A percentile compares a stretch with the other conserved stretches of the same genome.
phyloP scores from a whole-genome alignment of 53 echinoderm and acorn worm genomes.

The Temnopleurus reevesii region DNA sequence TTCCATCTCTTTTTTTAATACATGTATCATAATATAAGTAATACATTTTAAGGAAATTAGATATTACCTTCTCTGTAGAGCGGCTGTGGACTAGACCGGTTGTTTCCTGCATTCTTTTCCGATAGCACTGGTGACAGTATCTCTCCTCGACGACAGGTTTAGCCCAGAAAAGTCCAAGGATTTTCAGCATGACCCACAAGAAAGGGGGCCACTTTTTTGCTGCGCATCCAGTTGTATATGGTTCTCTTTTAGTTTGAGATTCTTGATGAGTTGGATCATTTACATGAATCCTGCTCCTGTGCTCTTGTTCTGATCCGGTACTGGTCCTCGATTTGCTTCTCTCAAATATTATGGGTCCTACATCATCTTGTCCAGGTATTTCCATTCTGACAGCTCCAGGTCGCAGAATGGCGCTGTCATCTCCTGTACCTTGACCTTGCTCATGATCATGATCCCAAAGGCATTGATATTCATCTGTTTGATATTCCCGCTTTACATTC shows the following conservation, averaged over 20 bases:
- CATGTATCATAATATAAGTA: no score
- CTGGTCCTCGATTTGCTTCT: neutral
- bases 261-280: no score
- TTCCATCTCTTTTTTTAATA: no score
- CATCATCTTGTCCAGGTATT: neutral
- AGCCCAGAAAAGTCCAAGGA: conserved; percentile 36
- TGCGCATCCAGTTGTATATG: neutral
- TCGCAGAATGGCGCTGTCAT: neutral
- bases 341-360: neutral
- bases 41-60: no score
- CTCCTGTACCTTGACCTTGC: neutral
- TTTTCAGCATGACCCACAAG: conserved; percentile 30
- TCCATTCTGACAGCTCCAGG: neutral
- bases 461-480: neutral
- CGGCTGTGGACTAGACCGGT: neutral
- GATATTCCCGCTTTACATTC: neutral
- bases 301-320: neutral
- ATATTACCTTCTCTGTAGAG: neutral
- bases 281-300: neutral
- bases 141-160: conserved; percentile 17
- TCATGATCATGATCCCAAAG: neutral
- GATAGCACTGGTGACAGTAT: conserved; percentile 24
- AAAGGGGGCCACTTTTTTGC: conserved; percentile 16
- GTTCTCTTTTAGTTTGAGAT: neutral
- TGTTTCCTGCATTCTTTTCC: neutral